Base-by-base conservation (phyloP, 1,140 invertebrate species). In the Brachionus manjavacas region DNA sequence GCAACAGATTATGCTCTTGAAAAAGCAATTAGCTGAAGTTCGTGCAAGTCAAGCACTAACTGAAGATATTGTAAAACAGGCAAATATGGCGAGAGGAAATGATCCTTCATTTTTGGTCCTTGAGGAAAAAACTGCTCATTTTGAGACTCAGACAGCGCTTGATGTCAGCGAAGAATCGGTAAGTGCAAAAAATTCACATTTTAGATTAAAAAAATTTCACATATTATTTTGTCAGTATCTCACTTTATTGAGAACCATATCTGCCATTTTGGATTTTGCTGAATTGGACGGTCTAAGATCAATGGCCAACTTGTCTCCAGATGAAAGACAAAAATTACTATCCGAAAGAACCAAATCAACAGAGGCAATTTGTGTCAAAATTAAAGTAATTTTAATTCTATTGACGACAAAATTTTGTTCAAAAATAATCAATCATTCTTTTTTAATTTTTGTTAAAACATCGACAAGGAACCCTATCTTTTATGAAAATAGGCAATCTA, bases 11-110 rank as follows among this genome's bases (percentile, higher is more conserved):
- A 86, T 88, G 23, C 83, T 88, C 41, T 85, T 89, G 23, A 89
- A 89, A 86, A 89, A 88, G 84, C 88, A 90, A 83, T 84, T 90
- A 39, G 89, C 89, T 7, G 88, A 89, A 85, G 87, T 89, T 85
- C 85, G 87, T 52, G 87, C 87, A 35, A 88, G 87, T 84, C 87
- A 86, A 25, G 79, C 84, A 8, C 23, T 85, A 9, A 74, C 60
- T 20, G 85, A 84, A 41, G 83, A 49, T 70, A 39, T 79, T 74
- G 55, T 64, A 4, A 49, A 78, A 20, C 80, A 85, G 39, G 55
- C 85, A 11, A 85, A 78, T 28, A 41, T 88, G 84, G 87, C 87
- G 8, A 76, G 88, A 11, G 85, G 86, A 1, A 87, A 88, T 76
- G 87, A 88, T 64, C 23, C 64, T 23, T 20, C 31, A 35, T 66